Percentiles rank a stretch among this genome's conserved stretches.
These are phyloP conservation scores for Macrocentrus cingulum DNA, from an alignment of 1,140 invertebrate genomes.

Conservation along the genomic window DNA sequence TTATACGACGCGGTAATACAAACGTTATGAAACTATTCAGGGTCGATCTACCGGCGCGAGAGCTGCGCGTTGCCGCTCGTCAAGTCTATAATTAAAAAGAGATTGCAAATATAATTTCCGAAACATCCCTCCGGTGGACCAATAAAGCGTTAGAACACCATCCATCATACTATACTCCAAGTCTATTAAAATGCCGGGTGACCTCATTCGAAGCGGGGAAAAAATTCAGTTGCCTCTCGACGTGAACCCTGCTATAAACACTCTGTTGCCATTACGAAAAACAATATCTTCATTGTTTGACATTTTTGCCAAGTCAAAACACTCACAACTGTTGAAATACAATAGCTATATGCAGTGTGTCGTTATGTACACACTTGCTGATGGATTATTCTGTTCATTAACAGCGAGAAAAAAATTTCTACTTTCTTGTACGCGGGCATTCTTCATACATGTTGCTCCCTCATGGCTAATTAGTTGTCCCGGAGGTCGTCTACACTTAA, in stretches of 20 bases:
- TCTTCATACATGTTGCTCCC: not conserved
- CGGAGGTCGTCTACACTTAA: no score
- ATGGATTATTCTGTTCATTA: constrained; percentile 1
- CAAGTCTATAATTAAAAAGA: constrained; percentile 5
- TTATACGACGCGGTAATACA: constrained; percentile 4
- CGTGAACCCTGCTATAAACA: no score
- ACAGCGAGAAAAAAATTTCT: not conserved
- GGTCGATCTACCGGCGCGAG: not conserved
- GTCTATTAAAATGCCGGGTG: no score
- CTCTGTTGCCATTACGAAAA: not conserved
- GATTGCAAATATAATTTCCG: constrained; percentile 5
- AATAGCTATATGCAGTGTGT: not conserved
- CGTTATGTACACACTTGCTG: constrained; percentile 1
- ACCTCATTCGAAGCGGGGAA: not conserved
- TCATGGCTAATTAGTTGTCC: not conserved
- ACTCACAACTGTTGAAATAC: not conserved
- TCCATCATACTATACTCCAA: not conserved
- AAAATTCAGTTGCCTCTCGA: not conserved
- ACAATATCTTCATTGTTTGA: constrained; percentile 1
- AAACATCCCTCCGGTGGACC: not conserved
- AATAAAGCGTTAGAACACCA: not conserved
- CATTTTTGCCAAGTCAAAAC: not conserved
- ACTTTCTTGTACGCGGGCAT: not conserved
- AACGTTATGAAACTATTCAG: not conserved
- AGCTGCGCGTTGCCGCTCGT: not conserved